Evolutionary conservation across 1,140 invertebrate species (phyloP).

Genomic region (Zaprionus nigranus): DNA sequence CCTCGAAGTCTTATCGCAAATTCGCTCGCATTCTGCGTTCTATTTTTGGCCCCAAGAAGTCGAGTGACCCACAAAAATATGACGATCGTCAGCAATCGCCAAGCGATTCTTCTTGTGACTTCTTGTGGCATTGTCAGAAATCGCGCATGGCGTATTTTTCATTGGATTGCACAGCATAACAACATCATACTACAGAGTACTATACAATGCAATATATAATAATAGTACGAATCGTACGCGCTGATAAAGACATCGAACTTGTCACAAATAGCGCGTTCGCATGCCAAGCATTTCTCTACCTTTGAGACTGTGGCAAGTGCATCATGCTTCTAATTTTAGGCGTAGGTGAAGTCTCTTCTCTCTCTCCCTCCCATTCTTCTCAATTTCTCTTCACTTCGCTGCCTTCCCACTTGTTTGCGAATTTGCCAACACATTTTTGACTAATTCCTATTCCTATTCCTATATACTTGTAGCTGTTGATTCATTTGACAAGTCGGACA

Average conservation of each 20-base stretch:
- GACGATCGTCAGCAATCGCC: conserved; percentile 37
- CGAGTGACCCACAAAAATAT: conserved; percentile 69
- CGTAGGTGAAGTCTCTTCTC: conserved; percentile 51
- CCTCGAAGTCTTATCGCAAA: conserved; percentile 43
- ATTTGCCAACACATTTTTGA: conserved; percentile 50
- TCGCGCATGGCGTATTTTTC: conserved; percentile 54
- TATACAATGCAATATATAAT: neutral
- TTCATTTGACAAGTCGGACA: conserved; percentile 55
- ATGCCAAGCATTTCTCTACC: conserved; percentile 64
- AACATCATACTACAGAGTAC: neutral
- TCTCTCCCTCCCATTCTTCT: conserved; percentile 2
- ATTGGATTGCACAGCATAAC: conserved; percentile 48
- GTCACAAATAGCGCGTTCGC: conserved; percentile 74
- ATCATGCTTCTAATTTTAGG: conserved; percentile 77
- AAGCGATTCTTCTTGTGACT: conserved; percentile 52
- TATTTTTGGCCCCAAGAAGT: conserved; percentile 76
- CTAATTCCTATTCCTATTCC: conserved; percentile 40
- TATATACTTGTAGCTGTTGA: conserved; percentile 37
- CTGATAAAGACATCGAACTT: conserved; percentile 84
- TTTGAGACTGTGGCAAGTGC: conserved; percentile 56
- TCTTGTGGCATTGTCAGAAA: conserved; percentile 75
- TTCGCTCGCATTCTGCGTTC: conserved; percentile 46
- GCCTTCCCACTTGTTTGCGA: conserved; percentile 1
- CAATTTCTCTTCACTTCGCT: neutral
- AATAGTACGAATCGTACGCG: conserved; percentile 59